Base-by-base conservation (phyloP, 2,797 vertebrate species). In the Mormyrus proboscirostris region DNA sequence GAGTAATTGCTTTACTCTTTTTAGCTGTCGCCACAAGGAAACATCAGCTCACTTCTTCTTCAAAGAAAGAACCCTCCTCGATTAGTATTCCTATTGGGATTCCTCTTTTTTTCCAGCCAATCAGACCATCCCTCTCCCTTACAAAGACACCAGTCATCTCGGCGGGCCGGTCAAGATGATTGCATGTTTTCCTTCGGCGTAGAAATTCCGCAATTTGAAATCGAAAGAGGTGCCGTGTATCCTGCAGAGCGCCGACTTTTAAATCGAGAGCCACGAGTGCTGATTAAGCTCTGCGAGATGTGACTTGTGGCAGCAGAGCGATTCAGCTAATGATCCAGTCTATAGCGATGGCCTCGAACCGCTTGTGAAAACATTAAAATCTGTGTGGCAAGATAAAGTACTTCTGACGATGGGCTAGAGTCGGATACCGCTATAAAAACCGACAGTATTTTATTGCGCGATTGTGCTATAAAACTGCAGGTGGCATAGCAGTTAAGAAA, bases 131-230 rank as follows among this genome's bases (percentile, higher is more conserved):
- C 87, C 88, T 38, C 50, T 87, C 12, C 85, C 85, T 22, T 91
- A 90, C 92, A 91, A 91, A 87, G 87, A 29, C 89, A 55, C 88
- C 92, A 93, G 93, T 94, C 93, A 93, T 92, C 93, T 93, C 82
- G 69, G 89, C 92, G 93, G 94, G 93, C 92, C 88, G n/a, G 91
- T 94, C 92, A 91, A 91, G 91, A 91, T 92, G 93, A 94, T 92
- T 92, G 90, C 91, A 90, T 91, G 92, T 92, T 94, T 91, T 93
- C 90, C 92, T 94, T 92, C 92, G 79, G 92, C 92, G 91, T 92
- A 92, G 16, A 91, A 93, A 90, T 91, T 90, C 88, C 92, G 91
- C 91, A 86, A n/a, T 86, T 55, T 86, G 50, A 86, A 57, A 55
- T 90, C 91, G 92, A 92, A 93, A 83, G 38, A 0, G 82, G 87